Conservation (phyloP, 2,797 vertebrate genomes). For the Vipera latastei region DNA sequence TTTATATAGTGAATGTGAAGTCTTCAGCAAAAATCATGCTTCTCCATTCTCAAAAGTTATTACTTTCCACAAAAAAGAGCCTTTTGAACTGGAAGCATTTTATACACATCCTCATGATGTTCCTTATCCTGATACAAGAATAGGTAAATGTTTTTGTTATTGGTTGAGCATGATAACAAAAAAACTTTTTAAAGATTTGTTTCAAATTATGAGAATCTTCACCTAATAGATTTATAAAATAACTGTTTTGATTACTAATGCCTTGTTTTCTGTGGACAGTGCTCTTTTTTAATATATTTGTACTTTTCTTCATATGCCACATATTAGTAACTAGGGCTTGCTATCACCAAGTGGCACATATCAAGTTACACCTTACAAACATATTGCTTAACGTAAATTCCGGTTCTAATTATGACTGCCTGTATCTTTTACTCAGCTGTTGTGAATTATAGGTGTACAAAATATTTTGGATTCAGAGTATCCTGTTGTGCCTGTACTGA, state of each 20-base stretch:
- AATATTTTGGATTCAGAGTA: not conserved
- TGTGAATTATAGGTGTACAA: not conserved
- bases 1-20: conserved; percentile 75
- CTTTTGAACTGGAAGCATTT: conserved; percentile 78
- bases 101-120: conserved; percentile 75
- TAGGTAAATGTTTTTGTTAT: conserved; percentile 61
- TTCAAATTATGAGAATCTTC: not conserved
- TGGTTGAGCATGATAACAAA: not conserved
- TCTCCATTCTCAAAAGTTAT: conserved; percentile 81
- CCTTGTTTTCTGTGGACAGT: not conserved
- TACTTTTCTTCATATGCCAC: not conserved
- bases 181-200: not conserved
- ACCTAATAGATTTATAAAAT: not conserved
- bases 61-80: conserved; percentile 80
- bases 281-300: not conserved
- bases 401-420: not conserved
- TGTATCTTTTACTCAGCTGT: not conserved
- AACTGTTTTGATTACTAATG: not conserved
- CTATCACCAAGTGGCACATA: not conserved
- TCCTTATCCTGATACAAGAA: conserved; percentile 79
- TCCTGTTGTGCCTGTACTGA: not conserved
- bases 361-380: not conserved
- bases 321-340: not conserved
- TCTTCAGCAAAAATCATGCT: conserved; percentile 78
- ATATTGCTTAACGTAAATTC: not conserved